phyloP scores from a whole-genome alignment of 2,888 invertebrate species.

The Macrosiphum euphorbiae region DNA sequence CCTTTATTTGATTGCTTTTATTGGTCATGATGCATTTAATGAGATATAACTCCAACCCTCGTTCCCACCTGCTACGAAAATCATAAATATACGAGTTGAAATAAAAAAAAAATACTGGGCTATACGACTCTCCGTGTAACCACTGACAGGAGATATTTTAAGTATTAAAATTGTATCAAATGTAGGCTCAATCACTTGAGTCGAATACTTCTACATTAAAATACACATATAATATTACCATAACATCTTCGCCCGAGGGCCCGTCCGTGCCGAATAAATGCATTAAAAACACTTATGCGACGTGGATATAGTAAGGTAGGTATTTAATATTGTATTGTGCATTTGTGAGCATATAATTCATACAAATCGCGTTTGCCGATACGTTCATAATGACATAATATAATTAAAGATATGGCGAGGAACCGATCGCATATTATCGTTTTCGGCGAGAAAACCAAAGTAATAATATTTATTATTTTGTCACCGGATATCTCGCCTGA shows the following conservation, averaged over 20 bases:
- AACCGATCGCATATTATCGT: background rate
- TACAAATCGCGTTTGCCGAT: background rate
- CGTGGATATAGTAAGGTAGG: background rate
- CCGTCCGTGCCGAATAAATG: background rate
- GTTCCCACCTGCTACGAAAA: background rate
- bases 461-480: conserved; percentile 10
- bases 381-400: background rate
- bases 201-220: background rate
- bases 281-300: background rate
- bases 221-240: background rate
- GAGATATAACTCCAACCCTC: background rate
- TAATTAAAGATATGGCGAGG: background rate
- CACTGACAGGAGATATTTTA: background rate
- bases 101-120: background rate
- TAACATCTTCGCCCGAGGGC: background rate
- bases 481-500: background rate
- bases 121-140: background rate
- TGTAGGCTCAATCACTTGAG: background rate
- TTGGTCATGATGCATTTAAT: background rate
- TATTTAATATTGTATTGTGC: background rate
- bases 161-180: background rate
- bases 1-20: background rate
- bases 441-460: background rate
- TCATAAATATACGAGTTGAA: background rate
- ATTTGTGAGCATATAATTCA: background rate